Evolutionary conservation across 2,797 vertebrate genomes (phyloP).

Genomic region (Ptychadena robeensis): DNA sequence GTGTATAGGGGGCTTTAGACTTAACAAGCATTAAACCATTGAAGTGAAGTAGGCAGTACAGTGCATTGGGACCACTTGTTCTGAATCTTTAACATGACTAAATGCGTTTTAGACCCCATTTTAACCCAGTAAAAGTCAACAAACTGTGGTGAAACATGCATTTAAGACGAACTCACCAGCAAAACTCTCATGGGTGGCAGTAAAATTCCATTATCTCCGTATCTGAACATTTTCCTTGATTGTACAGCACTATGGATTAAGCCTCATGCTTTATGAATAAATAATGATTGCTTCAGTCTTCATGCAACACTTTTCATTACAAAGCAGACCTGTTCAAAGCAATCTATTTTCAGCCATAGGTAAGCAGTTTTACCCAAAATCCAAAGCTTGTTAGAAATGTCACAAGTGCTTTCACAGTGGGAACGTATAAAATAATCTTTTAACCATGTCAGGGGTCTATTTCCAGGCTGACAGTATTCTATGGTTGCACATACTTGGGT

Average conservation of each 20-base stretch:
- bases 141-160: too few species aligned
- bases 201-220: background rate
- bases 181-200: background rate
- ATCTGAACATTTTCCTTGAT: background rate
- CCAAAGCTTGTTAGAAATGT: background rate
- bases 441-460: background rate
- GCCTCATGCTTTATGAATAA: slow-evolving; percentile 8
- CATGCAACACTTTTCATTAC: background rate
- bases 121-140: too few species aligned
- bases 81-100: too few species aligned
- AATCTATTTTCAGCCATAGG: slow-evolving; percentile 11
- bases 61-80: too few species aligned
- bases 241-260: background rate
- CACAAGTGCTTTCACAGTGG: background rate
- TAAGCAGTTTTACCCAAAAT: slow-evolving; percentile 30
- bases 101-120: too few species aligned
- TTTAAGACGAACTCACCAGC: background rate
- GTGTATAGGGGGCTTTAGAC: too few species aligned
- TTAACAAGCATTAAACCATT: too few species aligned
- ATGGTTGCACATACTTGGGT: background rate
- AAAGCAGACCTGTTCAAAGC: background rate
- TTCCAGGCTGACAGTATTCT: background rate
- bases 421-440: background rate
- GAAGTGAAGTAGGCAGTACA: too few species aligned
- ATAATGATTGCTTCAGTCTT: slow-evolving; percentile 6